Evolutionary conservation across 2,888 invertebrate species (phyloP).

Genomic region (Spilosoma lubricipeda): DNA sequence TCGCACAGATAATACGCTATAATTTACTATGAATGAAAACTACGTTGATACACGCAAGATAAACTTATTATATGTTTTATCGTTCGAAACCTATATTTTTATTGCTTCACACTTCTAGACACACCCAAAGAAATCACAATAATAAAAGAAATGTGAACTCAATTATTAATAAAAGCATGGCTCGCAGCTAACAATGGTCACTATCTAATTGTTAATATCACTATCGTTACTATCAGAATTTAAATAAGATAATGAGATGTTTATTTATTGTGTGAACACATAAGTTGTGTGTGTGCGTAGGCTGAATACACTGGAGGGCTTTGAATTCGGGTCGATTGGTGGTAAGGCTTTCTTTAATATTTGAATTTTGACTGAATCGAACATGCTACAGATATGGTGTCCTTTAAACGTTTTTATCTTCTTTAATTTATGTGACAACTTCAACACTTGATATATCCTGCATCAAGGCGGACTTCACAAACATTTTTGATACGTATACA

Average conservation of each 20-base stretch:
- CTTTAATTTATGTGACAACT: too few species aligned
- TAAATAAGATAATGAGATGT: slow-evolving; percentile 20
- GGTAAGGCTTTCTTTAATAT: background rate
- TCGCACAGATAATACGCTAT: background rate
- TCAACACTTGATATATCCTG: too few species aligned
- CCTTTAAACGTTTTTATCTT: too few species aligned
- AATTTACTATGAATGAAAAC: background rate
- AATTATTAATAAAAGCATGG: background rate
- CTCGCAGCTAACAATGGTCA: slow-evolving; percentile 4
- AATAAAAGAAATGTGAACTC: background rate
- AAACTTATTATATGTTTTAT: background rate
- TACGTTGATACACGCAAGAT: background rate
- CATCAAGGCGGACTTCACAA: too few species aligned
- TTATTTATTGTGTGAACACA: background rate
- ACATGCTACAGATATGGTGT: background rate
- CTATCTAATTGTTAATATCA: slow-evolving; percentile 10
- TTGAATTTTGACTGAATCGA: background rate
- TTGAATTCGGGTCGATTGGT: background rate
- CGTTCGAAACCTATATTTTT: background rate
- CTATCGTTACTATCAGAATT: slow-evolving; percentile 13
- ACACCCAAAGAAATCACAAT: background rate
- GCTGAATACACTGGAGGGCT: background rate
- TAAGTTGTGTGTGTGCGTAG: background rate
- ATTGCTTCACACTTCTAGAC: slow-evolving; percentile 1
- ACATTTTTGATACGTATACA: too few species aligned